These are phyloP conservation scores for Brevimyrus niger DNA, from an alignment of 2,113 vertebrate genomes.

Conservation along the genomic window DNA sequence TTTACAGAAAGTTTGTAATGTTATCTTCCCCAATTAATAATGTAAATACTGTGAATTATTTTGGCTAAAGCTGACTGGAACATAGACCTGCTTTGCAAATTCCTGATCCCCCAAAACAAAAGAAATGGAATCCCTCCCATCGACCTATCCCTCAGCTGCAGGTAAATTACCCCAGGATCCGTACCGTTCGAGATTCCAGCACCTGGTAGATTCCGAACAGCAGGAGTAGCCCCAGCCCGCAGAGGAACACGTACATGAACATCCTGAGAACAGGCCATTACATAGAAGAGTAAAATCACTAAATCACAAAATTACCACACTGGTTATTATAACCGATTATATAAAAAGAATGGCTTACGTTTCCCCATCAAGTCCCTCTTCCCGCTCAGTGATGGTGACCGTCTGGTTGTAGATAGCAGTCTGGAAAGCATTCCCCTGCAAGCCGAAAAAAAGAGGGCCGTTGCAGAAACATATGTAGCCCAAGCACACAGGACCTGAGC, in stretches of 20 bases:
- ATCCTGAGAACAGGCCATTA: conserved; percentile 41
- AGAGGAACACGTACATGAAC: conserved; percentile 65
- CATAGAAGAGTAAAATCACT: neutral
- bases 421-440: conserved; percentile 56
- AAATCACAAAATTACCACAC: neutral
- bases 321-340: neutral
- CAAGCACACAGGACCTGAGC: neutral
- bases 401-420: conserved; percentile 67
- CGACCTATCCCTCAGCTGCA: neutral
- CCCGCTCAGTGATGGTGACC: conserved; percentile 59
- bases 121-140: neutral
- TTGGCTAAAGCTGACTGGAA: neutral
- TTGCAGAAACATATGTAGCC: neutral
- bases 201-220: conserved; percentile 60
- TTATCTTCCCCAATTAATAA: neutral
- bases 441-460: neutral
- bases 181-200: conserved; percentile 59
- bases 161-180: conserved; percentile 15
- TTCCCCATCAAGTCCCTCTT: conserved; percentile 66
- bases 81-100: neutral
- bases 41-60: neutral
- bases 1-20: neutral
- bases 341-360: conserved; percentile 45
- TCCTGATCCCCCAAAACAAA: neutral
- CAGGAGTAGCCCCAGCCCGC: conserved; percentile 52